These are phyloP conservation scores for Phoeniculus purpureus DNA, from an alignment of 2,797 vertebrate genomes.

Conservation along the genomic window DNA sequence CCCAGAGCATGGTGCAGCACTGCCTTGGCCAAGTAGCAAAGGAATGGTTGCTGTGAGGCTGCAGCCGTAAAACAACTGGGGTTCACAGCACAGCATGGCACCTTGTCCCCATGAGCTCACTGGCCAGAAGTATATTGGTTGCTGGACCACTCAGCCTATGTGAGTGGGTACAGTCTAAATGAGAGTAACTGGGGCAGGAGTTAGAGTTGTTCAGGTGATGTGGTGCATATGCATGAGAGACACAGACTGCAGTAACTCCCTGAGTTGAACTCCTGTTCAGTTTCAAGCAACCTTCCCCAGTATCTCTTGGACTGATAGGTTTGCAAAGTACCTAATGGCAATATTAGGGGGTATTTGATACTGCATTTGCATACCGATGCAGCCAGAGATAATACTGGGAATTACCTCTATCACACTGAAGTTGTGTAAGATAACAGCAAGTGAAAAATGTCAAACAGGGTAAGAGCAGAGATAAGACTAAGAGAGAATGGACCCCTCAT, in stretches of 20 bases:
- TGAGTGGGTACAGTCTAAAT: not conserved
- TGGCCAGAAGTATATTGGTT: not conserved
- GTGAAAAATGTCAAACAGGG: not conserved
- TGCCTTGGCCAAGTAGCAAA: not conserved
- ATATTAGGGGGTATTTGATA: not conserved
- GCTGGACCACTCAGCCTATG: not conserved
- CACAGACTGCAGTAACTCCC: not conserved
- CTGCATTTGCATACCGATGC: not conserved
- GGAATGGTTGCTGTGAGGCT: not conserved
- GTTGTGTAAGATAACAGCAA: not conserved
- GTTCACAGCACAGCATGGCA: not conserved
- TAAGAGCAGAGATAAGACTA: not conserved
- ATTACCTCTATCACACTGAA: not conserved
- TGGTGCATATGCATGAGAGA: fast-evolving
- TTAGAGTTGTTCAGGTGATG: not conserved
- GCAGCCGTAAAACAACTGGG: fast-evolving
- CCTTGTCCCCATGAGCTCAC: not conserved
- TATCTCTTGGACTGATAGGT: not conserved
- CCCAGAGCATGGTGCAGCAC: fast-evolving
- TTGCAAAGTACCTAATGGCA: not conserved
- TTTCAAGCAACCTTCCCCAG: not conserved
- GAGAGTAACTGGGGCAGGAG: not conserved
- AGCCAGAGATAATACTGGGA: not conserved
- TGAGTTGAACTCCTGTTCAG: not conserved
- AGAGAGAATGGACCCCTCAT: not conserved